Base-by-base conservation (phyloP, 2,113 vertebrate genomes). In the Copsychus sechellarum region DNA sequence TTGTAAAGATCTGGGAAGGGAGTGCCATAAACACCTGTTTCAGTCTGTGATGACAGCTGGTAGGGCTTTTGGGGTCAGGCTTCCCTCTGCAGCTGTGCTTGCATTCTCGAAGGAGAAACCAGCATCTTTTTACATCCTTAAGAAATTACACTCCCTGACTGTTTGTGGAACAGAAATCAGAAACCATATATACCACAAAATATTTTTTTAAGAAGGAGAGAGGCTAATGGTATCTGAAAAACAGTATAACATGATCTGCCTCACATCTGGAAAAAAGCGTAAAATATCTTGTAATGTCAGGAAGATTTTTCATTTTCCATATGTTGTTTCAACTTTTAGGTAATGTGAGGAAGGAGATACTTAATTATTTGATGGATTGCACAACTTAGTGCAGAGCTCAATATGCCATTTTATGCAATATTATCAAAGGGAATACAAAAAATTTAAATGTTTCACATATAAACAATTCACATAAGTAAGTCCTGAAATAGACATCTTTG, bases 11-110 rank as follows among this genome's bases (percentile, higher is more conserved):
- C 45, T 88, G 94, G 62, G 66, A 76, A 88, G 81, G 62, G 86
- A 86, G 90, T 93, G 82, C 67, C 94, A 64, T 80, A 97, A 96
- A 96, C 97, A 98, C 98, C 97, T 98, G 98, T 96, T 94, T 66
- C 82, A 80, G 91, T 65, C 69, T 80, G 90, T 14, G 47, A 90
- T 95, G 95, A 93, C 97, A 98, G 97, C 97, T 97, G 96, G 87
- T 43, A 79, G 69, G 65, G 54, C 89, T 96, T 92, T 90, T 29
- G 38, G 77, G 66, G 81, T 95, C 80, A 93, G 93, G 71, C 71
- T 92, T 93, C 76, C 62, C n/a, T 57, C 26, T 64, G 90, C 98
- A 98, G 97, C 97, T 98, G 97, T 96, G 97, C 96, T 97, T 89
- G 60, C 47, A 80, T 93, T 95, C 88, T 93, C 56, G 0, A 51